Evolutionary conservation across 2,113 vertebrate genomes (phyloP).

Genomic region (Dipodomys merriami): DNA sequence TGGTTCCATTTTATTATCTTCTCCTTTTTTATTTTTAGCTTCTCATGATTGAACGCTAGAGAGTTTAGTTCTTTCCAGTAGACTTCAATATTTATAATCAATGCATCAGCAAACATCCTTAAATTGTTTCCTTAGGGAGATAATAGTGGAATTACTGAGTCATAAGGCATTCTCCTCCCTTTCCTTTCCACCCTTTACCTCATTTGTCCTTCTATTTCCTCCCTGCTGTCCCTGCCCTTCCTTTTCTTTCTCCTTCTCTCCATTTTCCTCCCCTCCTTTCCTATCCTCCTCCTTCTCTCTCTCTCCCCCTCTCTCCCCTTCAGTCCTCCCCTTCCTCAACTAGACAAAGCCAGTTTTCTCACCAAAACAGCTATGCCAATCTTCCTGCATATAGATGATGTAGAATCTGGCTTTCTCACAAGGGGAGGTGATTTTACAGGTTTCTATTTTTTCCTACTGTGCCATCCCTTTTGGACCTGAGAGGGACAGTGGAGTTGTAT

Average conservation of each 20-base stretch:
- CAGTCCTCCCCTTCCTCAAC: neutral
- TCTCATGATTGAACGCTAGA: neutral
- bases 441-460: neutral
- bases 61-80: neutral
- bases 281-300: too few relatives aligned
- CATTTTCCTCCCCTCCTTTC: too few relatives aligned
- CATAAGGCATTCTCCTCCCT: neutral
- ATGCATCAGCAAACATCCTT: neutral
- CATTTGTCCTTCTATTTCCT: too few relatives aligned
- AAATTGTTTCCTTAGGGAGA: neutral
- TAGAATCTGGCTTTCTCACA: neutral
- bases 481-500: neutral
- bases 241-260: too few relatives aligned
- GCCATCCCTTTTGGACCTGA: neutral
- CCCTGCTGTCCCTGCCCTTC: too few relatives aligned
- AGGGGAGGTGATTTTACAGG: neutral
- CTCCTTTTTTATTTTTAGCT: neutral
- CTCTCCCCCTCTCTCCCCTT: too few relatives aligned
- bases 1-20: neutral
- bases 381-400: neutral
- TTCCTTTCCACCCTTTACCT: too few relatives aligned
- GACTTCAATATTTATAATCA: conserved; percentile 4
- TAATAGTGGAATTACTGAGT: neutral
- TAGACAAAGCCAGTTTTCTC: neutral
- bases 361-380: neutral